phyloP scores from a whole-genome alignment of 2,797 vertebrate genomes.

The Sphenopsis melanotis region DNA sequence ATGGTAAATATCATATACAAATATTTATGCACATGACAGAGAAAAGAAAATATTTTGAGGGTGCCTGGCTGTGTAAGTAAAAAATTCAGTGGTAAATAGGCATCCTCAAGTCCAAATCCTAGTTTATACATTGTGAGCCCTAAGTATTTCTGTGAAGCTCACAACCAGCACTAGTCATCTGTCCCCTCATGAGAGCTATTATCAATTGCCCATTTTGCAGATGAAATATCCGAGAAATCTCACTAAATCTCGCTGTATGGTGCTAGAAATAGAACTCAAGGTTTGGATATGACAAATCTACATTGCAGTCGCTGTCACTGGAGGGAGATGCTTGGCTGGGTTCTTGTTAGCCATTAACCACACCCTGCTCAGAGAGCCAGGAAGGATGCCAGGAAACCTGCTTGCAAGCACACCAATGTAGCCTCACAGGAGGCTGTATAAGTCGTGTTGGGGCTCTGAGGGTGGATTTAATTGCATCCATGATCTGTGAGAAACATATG shows the following conservation, averaged over 20 bases:
- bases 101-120: neutral
- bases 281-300: constrained; percentile 9
- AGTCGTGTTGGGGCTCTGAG: neutral
- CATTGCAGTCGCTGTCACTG: neutral
- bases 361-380: neutral
- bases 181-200: neutral
- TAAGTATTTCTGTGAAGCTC: neutral
- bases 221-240: neutral
- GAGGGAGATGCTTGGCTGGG: neutral
- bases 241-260: neutral
- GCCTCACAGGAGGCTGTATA: neutral
- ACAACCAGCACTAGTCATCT: neutral
- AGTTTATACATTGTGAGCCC: neutral
- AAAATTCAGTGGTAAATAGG: neutral
- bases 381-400: constrained; percentile 4
- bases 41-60: neutral
- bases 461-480: neutral
- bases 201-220: neutral
- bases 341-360: constrained; percentile 32
- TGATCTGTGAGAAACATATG: neutral
- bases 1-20: neutral
- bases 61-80: neutral
- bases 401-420: neutral
- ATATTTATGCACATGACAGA: neutral
- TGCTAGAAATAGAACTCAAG: constrained; percentile 35